These are phyloP conservation scores for Phragmatobia fuliginosa DNA, from an alignment of 2,888 invertebrate genomes.

Conservation along the genomic window DNA sequence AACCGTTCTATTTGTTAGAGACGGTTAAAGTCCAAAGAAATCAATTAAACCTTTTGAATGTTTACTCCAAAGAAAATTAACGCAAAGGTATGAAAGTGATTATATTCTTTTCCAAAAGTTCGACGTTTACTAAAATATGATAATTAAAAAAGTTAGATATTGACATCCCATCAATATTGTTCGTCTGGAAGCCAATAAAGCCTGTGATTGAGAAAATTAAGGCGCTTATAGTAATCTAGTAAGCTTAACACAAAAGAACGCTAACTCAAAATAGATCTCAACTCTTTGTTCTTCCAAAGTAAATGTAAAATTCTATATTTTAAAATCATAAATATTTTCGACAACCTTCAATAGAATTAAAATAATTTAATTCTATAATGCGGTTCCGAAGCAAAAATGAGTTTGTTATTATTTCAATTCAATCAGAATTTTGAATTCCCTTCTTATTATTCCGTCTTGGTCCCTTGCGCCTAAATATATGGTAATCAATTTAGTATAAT, in stretches of 20 bases:
- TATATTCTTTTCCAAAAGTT: neutral
- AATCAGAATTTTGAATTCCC: too few species aligned
- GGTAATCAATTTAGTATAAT: too few species aligned
- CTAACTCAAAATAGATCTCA: neutral
- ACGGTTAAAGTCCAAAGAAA: neutral
- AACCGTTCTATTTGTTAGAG: too few species aligned
- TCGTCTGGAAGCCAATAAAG: slow-evolving; percentile 18
- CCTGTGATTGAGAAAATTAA: slow-evolving; percentile 11
- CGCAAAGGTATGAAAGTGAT: neutral
- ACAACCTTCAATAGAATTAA: too few species aligned
- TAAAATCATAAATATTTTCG: too few species aligned
- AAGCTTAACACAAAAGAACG: slow-evolving; percentile 4
- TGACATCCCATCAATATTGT: neutral
- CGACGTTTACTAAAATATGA: neutral
- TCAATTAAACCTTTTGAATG: neutral
- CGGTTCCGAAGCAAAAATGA: too few species aligned
- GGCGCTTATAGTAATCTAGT: slow-evolving; percentile 4
- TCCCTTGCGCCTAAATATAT: too few species aligned
- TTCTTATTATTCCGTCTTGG: too few species aligned
- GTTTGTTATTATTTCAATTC: too few species aligned
- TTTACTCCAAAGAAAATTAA: neutral
- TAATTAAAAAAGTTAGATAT: neutral
- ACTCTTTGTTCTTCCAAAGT: too few species aligned
- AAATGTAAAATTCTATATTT: too few species aligned
- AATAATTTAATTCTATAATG: too few species aligned